A percentile compares a stretch with the other conserved stretches of the same genome.
Conservation (phyloP, 2,797 vertebrate genomes). For the Lophius americanus region DNA sequence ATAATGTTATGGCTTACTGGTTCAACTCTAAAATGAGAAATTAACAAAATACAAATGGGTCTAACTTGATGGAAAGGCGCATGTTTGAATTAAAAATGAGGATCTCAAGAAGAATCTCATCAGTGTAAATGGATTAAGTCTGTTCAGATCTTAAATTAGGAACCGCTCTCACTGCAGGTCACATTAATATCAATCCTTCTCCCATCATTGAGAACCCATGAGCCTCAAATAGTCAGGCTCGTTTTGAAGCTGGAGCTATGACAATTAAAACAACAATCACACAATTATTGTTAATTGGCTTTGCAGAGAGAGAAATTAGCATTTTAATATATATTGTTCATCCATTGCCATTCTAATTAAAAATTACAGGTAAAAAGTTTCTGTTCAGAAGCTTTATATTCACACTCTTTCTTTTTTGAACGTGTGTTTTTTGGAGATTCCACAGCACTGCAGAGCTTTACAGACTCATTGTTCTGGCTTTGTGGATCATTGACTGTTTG, state of each 20-base stretch:
- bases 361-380: constrained; percentile 23
- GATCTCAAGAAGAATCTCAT: too few relatives aligned
- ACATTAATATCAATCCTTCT: constrained; percentile 40
- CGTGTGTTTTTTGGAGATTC: too few relatives aligned
- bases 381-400: neutral
- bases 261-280: constrained; percentile 26
- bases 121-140: too few relatives aligned
- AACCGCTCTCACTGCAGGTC: constrained; percentile 30
- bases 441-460: too few relatives aligned
- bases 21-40: too few relatives aligned
- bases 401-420: too few relatives aligned
- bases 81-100: too few relatives aligned
- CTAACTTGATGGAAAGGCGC: too few relatives aligned
- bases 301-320: constrained; percentile 16
- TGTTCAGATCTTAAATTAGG: constrained; percentile 21
- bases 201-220: constrained; percentile 6
- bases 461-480: too few relatives aligned
- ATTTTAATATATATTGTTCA: constrained; percentile 25
- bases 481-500: too few relatives aligned
- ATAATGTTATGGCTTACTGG: too few relatives aligned
- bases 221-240: neutral
- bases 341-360: neutral
- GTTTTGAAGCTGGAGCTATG: constrained; percentile 6
- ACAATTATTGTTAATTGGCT: constrained; percentile 26
- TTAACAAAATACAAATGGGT: too few relatives aligned